phyloP scores from a whole-genome alignment of 2,113 vertebrate species.

The Chaenocephalus aceratus region DNA sequence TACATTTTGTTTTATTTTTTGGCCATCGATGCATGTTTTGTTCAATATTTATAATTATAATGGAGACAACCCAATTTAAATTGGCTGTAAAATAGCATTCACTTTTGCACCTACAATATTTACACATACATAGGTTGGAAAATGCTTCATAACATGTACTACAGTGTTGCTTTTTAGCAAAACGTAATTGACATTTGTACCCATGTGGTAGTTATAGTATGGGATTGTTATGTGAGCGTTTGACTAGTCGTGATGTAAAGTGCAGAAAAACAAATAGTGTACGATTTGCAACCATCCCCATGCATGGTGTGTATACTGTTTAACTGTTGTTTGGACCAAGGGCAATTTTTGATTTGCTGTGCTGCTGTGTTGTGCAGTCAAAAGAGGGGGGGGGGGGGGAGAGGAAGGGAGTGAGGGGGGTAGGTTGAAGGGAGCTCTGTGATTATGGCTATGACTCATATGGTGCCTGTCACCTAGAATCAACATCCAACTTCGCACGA shows the following conservation, averaged over 20 bases:
- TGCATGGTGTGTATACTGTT: slow-evolving; percentile 7
- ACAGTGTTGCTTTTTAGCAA: not conserved
- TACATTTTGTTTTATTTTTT: not conserved
- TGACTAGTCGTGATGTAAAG: not conserved
- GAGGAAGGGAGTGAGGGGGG: not conserved
- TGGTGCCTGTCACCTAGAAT: slow-evolving; percentile 78
- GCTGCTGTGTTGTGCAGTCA: slow-evolving; percentile 46
- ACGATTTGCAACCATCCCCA: not conserved
- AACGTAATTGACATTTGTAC: no score
- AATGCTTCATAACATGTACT: not conserved
- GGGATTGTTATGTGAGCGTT: not conserved
- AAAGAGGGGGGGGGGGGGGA: slow-evolving; percentile 1
- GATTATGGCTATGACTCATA: slow-evolving; percentile 80
- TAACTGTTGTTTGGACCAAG: slow-evolving; percentile 26
- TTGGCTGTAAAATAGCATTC: not conserved
- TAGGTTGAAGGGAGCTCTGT: slow-evolving; percentile 45
- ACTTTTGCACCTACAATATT: not conserved
- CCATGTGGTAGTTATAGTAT: not conserved
- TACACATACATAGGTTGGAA: not conserved
- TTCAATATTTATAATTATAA: not conserved
- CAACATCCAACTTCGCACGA: slow-evolving; percentile 77
- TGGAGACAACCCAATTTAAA: not conserved
- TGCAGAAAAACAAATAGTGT: not conserved
- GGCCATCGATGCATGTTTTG: not conserved
- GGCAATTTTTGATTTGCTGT: slow-evolving; percentile 36